Conservation (phyloP, 2,113 vertebrate genomes). For the Tympanuchus pallidicinctus region DNA sequence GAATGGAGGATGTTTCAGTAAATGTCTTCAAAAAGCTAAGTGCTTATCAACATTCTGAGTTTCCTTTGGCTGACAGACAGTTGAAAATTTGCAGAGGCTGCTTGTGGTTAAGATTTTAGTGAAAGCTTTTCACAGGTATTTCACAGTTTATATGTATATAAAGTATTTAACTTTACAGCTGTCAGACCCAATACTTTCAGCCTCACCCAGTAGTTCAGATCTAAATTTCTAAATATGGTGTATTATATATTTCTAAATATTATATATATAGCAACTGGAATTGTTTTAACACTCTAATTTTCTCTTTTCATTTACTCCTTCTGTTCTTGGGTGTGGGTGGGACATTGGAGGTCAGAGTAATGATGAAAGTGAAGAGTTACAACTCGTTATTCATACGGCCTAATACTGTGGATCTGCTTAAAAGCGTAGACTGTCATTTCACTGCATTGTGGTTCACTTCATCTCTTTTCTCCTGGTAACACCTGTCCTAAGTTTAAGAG, state of each 20-base stretch:
- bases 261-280: slow-evolving; percentile 9
- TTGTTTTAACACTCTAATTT: slow-evolving; percentile 67
- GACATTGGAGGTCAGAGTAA: slow-evolving; percentile 35
- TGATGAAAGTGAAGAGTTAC: not conserved
- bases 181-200: slow-evolving; percentile 40
- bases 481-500: slow-evolving; percentile 11
- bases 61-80: slow-evolving; percentile 58
- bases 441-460: not conserved
- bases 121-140: not conserved
- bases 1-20: slow-evolving; percentile 7
- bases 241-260: slow-evolving; percentile 56
- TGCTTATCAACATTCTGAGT: slow-evolving; percentile 68
- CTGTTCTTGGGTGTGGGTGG: not conserved
- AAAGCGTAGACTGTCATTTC: not conserved
- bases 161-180: slow-evolving; percentile 58
- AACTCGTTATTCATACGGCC: slow-evolving; percentile 2
- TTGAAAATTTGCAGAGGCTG: slow-evolving; percentile 51
- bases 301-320: not conserved
- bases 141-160: not conserved
- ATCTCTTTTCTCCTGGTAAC: not conserved
- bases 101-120: slow-evolving; percentile 53
- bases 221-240: slow-evolving; percentile 63
- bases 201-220: slow-evolving; percentile 31
- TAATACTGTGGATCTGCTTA: not conserved
- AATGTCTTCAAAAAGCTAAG: slow-evolving; percentile 62